These are phyloP conservation scores for Clytia hemisphaerica DNA, from an alignment of 30 jellyfish, hydroid and myxozoan species.

Conservation along the genomic window DNA sequence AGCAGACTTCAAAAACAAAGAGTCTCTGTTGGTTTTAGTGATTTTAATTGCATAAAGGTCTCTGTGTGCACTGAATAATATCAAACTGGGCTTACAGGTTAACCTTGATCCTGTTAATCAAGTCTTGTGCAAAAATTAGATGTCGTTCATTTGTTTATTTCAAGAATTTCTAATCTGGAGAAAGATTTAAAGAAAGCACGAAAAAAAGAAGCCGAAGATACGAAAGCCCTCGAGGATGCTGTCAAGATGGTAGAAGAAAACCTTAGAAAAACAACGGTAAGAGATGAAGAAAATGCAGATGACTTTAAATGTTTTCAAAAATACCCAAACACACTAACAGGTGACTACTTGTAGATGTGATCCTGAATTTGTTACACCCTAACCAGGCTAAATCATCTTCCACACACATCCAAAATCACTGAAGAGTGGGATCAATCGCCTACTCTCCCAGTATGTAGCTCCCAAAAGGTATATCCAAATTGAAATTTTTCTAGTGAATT, in stretches of 20 bases:
- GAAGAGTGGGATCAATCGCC: too few relatives aligned
- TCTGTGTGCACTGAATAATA: too few relatives aligned
- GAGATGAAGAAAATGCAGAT: not conserved
- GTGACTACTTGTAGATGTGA: too few relatives aligned
- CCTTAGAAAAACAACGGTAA: constrained; percentile 55
- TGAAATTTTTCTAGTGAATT: too few relatives aligned
- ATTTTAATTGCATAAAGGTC: not conserved
- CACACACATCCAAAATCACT: too few relatives aligned
- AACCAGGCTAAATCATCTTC: too few relatives aligned
- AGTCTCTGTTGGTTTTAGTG: not conserved
- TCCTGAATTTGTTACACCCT: too few relatives aligned
- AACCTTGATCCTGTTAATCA: not conserved
- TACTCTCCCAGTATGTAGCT: too few relatives aligned
- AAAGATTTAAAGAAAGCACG: constrained; percentile 37
- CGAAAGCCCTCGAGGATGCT: constrained; percentile 60
- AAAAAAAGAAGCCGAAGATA: constrained; percentile 50
- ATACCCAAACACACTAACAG: not conserved
- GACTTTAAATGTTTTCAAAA: not conserved
- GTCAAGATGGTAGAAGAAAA: constrained; percentile 80
- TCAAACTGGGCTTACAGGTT: too few relatives aligned
- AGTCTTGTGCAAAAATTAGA: not conserved
- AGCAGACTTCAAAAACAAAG: not conserved
- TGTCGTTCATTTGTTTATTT: not conserved
- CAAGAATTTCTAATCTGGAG: constrained; percentile 35
- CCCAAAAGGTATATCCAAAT: too few relatives aligned